These are phyloP conservation scores for Cochlearius cochlearius DNA, from an alignment of 2,113 vertebrate genomes.

Conservation along the genomic window DNA sequence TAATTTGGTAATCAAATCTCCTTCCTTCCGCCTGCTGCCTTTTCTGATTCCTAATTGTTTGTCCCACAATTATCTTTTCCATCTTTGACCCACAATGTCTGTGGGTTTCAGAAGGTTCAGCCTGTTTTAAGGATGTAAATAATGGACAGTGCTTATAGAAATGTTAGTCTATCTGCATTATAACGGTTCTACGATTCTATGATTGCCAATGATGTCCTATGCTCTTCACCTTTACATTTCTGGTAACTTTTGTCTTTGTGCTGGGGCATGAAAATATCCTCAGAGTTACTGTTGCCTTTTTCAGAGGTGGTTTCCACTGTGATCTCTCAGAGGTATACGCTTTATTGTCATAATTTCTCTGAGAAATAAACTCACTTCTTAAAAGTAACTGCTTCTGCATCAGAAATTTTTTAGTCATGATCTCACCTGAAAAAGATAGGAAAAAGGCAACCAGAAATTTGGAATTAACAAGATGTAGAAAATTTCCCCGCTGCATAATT, in stretches of 20 bases:
- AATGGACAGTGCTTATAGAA: background rate
- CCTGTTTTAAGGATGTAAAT: background rate
- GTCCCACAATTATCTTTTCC: background rate
- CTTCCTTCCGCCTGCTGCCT: background rate
- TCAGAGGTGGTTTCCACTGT: background rate
- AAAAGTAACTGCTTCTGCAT: background rate
- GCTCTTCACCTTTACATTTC: background rate
- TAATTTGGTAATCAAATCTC: background rate
- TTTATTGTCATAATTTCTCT: background rate
- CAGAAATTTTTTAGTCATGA: background rate
- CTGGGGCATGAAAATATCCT: background rate
- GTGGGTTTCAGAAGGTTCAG: background rate
- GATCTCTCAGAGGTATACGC: background rate
- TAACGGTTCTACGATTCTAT: background rate
- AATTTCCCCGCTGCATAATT: background rate
- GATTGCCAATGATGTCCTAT: background rate
- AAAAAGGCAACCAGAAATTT: background rate
- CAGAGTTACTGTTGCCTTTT: background rate
- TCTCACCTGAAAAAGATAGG: background rate
- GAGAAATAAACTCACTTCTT: background rate
- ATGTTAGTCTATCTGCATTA: background rate
- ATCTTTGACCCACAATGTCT: background rate
- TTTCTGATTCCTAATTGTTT: background rate
- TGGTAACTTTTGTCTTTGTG: background rate
- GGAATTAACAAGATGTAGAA: background rate